These are phyloP conservation scores for Tineola bisselliella DNA, from an alignment of 2,888 invertebrate species.

Conservation along the genomic window DNA sequence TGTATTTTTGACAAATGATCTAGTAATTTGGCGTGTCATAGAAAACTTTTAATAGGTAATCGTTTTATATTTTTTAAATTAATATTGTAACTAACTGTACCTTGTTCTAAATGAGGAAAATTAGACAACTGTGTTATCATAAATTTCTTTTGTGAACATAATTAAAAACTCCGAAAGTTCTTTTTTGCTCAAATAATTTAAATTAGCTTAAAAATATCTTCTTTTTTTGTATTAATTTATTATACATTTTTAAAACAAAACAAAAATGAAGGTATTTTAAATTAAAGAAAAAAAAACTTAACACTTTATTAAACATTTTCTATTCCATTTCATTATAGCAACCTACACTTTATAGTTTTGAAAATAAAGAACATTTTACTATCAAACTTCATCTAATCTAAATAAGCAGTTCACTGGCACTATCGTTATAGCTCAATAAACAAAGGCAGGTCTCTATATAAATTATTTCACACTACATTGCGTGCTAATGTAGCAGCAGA, in stretches of 20 bases:
- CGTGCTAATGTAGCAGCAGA: slow-evolving; percentile 12
- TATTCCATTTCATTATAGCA: no score
- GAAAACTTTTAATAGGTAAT: no score
- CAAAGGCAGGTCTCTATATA: neutral
- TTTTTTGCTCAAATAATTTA: neutral
- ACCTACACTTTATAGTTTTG: neutral
- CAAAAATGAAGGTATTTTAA: no score
- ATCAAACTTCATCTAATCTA: no score
- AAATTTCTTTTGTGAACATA: neutral
- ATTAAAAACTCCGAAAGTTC: neutral
- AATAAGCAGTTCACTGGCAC: neutral
- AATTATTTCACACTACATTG: slow-evolving; percentile 12
- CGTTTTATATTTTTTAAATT: no score
- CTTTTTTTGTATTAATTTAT: no score
- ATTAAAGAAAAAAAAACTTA: no score
- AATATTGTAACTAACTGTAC: neutral
- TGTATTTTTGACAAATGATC: no score
- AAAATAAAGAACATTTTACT: neutral
- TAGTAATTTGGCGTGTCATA: no score
- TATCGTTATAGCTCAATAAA: slow-evolving; percentile 10
- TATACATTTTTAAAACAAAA: no score
- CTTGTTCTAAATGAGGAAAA: neutral
- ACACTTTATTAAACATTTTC: no score
- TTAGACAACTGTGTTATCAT: neutral
- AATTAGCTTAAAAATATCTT: no score